Evolutionary conservation across 2,113 vertebrate species (phyloP).

Genomic region (Sorex araneus): DNA sequence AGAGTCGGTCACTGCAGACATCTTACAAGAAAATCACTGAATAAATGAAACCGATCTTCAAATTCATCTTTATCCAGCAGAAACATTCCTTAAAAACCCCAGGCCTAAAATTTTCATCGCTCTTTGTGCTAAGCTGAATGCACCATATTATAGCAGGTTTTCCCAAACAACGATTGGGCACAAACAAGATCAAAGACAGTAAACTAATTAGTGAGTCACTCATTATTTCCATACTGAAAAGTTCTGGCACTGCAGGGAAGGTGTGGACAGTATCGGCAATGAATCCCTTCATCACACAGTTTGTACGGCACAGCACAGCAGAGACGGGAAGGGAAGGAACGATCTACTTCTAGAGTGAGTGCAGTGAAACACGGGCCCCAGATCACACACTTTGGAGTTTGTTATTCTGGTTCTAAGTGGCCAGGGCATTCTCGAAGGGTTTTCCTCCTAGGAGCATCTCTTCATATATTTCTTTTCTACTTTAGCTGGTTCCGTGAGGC

Average conservation of each 20-base stretch:
- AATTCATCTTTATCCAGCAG: constrained; percentile 78
- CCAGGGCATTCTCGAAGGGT: constrained; percentile 14
- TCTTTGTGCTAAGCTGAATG: constrained; percentile 79
- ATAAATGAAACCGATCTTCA: constrained; percentile 67
- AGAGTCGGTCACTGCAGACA: background rate
- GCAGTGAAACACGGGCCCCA: background rate
- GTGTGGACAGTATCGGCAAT: background rate
- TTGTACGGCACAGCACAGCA: background rate
- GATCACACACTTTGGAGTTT: background rate
- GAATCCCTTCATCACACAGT: background rate
- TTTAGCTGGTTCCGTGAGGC: constrained; percentile 27
- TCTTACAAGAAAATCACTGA: constrained; percentile 33
- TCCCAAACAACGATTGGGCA: constrained; percentile 81
- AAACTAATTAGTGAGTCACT: constrained; percentile 42
- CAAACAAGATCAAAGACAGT: constrained; percentile 82
- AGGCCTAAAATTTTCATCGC: constrained; percentile 83
- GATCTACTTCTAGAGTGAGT: background rate
- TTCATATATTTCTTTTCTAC: background rate
- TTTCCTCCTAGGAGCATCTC: background rate
- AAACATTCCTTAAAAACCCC: constrained; percentile 82
- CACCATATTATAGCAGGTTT: constrained; percentile 79
- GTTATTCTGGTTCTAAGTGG: background rate
- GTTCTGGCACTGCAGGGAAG: background rate
- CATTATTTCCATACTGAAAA: constrained; percentile 47
- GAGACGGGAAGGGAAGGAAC: background rate